Percentiles rank a stretch among this genome's conserved stretches.
Conservation (phyloP, 2,113 vertebrate genomes). For the Neogobius melanostomus region DNA sequence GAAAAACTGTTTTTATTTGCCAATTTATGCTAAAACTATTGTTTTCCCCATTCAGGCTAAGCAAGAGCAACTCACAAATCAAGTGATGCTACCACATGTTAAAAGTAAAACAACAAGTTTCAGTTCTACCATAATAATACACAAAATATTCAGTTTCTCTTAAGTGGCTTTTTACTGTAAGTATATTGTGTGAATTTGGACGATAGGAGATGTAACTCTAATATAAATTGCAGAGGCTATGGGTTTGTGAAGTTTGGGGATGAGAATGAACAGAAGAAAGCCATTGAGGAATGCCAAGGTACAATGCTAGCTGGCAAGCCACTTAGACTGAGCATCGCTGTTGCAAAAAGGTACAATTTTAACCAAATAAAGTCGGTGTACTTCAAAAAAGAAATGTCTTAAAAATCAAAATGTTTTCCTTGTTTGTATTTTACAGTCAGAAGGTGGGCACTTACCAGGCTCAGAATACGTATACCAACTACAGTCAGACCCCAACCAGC, state of each 20-base stretch:
- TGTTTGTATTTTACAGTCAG: conserved; percentile 57
- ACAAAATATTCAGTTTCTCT: conserved; percentile 72
- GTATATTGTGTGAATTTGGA: conserved; percentile 48
- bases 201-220: conserved; percentile 52
- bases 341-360: conserved; percentile 82
- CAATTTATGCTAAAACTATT: conserved; percentile 81
- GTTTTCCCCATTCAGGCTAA: conserved; percentile 86
- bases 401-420: background rate
- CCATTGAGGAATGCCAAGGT: conserved; percentile 90
- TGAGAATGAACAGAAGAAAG: conserved; percentile 90
- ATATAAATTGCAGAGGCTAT: conserved; percentile 81
- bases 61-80: conserved; percentile 85
- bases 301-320: conserved; percentile 86
- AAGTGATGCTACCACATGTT: conserved; percentile 87
- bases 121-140: conserved; percentile 83
- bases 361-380: background rate
- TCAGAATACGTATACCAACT: conserved; percentile 75
- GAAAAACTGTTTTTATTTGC: conserved; percentile 64
- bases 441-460: conserved; percentile 82
- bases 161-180: conserved; percentile 69
- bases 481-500: conserved; percentile 67
- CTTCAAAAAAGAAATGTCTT: background rate
- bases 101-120: conserved; percentile 86
- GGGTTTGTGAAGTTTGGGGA: conserved; percentile 90
- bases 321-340: conserved; percentile 87